Percentiles rank a stretch among this genome's conserved stretches.
Evolutionary conservation across 2,888 invertebrate genomes (phyloP).

Genomic region (Caenorhabditis sinica): DNA sequence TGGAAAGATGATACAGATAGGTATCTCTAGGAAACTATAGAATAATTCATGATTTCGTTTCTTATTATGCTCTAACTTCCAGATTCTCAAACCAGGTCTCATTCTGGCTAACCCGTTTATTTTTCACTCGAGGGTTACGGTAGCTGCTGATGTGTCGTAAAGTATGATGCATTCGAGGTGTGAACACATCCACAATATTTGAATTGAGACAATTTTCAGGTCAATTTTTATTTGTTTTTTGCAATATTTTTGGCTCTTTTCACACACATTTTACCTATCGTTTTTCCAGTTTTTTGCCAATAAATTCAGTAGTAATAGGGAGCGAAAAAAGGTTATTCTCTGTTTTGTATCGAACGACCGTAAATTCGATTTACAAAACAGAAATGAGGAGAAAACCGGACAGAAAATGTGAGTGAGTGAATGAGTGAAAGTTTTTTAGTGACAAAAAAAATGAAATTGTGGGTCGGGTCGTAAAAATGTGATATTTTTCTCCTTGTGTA

Average conservation of each 20-base stretch:
- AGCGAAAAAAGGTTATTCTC: neutral
- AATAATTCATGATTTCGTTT: too few species aligned
- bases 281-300: neutral
- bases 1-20: neutral
- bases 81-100: neutral
- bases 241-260: too few species aligned
- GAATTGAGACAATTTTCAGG: too few species aligned
- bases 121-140: too few species aligned
- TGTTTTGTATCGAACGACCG: conserved; percentile 12
- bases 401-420: conserved; percentile 28
- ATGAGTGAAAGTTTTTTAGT: conserved; percentile 42
- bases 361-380: conserved; percentile 32
- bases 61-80: neutral
- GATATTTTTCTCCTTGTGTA: conserved; percentile 10
- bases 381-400: conserved; percentile 20
- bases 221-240: too few species aligned
- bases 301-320: neutral
- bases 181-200: too few species aligned
- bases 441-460: conserved; percentile 34
- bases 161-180: too few species aligned
- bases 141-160: too few species aligned
- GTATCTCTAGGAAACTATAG: too few species aligned
- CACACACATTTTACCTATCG: neutral
- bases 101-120: too few species aligned
- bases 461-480: conserved; percentile 46